Conservation (phyloP, 2,113 vertebrate genomes). For the Gymnobelideus leadbeateri region DNA sequence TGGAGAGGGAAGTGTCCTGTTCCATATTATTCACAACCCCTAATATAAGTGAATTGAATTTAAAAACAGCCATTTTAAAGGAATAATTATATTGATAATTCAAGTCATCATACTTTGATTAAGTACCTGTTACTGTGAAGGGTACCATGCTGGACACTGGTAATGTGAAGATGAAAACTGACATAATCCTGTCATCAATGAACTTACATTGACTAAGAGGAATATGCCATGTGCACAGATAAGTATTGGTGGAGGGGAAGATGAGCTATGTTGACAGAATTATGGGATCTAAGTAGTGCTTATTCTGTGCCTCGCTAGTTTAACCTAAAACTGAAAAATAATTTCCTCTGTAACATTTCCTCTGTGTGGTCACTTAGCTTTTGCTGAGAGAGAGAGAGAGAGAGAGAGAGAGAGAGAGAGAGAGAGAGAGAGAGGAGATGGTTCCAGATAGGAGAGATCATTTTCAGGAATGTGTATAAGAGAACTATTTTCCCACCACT, state of each 20-base stretch:
- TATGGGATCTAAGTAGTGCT: not conserved
- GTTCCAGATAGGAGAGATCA: not conserved
- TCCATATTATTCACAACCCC: not conserved
- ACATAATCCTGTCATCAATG: not conserved
- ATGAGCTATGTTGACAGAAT: not conserved
- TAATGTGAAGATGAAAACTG: not conserved
- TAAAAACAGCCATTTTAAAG: not conserved
- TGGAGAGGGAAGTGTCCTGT: not conserved
- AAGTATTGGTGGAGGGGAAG: not conserved
- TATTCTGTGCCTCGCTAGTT: not conserved
- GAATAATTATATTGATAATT: not conserved
- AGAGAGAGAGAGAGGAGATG: too few species aligned
- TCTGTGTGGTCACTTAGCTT: not conserved
- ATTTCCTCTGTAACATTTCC: not conserved
- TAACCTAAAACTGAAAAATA: not conserved
- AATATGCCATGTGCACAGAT: not conserved
- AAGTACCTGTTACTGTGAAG: not conserved
- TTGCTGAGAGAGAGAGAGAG: not conserved
- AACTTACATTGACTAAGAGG: not conserved
- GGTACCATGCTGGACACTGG: not conserved
- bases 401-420: not conserved
- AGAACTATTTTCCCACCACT: not conserved
- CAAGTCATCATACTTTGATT: not conserved
- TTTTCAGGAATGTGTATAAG: not conserved
- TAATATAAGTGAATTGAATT: not conserved